phyloP scores from a whole-genome alignment of 2,113 vertebrate genomes.

The Pampusana beccarii region DNA sequence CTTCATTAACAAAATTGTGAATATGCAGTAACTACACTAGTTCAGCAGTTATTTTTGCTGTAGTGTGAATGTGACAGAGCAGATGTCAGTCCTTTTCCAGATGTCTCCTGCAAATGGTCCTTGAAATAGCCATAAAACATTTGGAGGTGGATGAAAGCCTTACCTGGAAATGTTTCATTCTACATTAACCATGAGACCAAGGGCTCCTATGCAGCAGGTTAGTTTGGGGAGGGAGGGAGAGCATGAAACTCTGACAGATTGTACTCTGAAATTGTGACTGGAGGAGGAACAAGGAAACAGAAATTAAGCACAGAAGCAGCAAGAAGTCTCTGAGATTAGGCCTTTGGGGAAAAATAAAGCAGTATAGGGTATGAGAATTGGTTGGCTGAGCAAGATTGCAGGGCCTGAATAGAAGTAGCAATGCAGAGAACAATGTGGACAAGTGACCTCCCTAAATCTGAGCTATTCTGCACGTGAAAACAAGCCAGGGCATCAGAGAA shows the following conservation, averaged over 20 bases:
- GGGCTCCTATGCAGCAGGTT: not conserved
- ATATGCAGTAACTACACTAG: not conserved
- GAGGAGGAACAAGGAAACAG: not conserved
- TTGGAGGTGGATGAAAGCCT: not conserved
- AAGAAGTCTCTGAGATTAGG: not conserved
- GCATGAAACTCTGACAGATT: not conserved
- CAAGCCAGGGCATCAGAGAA: not conserved
- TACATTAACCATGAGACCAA: not conserved
- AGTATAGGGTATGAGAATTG: accelerated
- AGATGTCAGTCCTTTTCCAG: not conserved
- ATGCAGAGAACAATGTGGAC: not conserved
- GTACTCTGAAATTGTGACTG: not conserved
- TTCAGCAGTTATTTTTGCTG: not conserved
- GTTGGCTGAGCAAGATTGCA: not conserved
- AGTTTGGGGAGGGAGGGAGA: not conserved
- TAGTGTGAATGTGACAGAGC: not conserved
- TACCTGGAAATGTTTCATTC: not conserved
- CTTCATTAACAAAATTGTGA: not conserved
- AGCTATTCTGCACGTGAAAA: not conserved
- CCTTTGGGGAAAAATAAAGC: not conserved
- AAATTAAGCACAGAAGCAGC: not conserved
- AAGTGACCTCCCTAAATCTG: not conserved
- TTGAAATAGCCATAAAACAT: not conserved
- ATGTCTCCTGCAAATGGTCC: not conserved
- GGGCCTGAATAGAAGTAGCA: not conserved